Evolutionary conservation across 2,888 invertebrate genomes (phyloP).

Genomic region (Palloptera scutellata): DNA sequence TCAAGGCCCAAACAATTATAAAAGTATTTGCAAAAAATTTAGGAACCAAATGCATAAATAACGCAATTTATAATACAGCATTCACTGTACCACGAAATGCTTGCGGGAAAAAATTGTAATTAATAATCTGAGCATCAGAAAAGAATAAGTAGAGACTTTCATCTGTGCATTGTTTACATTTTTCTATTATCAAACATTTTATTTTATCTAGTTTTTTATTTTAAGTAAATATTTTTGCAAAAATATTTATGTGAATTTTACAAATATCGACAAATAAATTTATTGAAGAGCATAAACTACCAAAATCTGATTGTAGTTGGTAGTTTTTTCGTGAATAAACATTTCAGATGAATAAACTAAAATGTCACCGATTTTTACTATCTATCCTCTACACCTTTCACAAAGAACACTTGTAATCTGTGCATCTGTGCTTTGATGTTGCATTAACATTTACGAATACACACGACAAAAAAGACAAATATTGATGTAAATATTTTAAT

Average conservation of each 20-base stretch:
- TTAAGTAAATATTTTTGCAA: constrained; percentile 6
- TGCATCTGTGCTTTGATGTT: no score
- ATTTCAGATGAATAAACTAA: constrained; percentile 21
- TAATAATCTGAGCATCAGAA: background rate
- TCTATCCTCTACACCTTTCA: constrained; percentile 8
- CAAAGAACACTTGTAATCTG: constrained; percentile 7
- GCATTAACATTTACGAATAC: no score
- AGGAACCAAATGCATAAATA: no score
- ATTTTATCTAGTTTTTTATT: background rate
- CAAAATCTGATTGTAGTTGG: constrained; percentile 12
- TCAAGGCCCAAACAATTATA: no score
- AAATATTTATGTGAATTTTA: constrained; percentile 23
- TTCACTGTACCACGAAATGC: constrained; percentile 22
- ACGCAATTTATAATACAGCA: no score
- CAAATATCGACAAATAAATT: constrained; percentile 19
- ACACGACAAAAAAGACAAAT: no score
- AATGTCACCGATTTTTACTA: constrained; percentile 14
- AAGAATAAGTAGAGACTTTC: no score
- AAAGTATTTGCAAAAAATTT: no score
- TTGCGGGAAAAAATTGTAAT: constrained; percentile 11
- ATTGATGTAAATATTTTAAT: no score
- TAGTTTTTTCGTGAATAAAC: constrained; percentile 24
- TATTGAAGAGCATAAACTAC: constrained; percentile 20
- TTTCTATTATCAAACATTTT: no score
- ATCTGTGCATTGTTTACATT: no score